Evolutionary conservation across 2,113 vertebrate genomes (phyloP), one percentile per base, ranked within the genome.

Genomic region (Leucopsar rothschildi): DNA sequence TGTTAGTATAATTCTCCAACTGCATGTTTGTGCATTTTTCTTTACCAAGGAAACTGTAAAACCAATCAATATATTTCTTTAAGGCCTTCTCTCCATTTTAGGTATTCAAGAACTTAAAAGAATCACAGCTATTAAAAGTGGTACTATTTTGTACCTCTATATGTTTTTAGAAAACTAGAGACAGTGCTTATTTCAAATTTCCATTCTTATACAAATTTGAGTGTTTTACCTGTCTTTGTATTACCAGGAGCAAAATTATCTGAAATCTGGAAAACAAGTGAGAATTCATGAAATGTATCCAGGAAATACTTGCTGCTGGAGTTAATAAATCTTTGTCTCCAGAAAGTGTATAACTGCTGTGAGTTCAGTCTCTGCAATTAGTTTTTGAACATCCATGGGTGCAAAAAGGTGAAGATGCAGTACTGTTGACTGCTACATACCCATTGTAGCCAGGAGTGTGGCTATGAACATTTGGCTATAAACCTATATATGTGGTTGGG

Each of bases 381-480:
- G 15, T 35, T 89, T 82, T 77, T 75, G 25, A 50, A 56, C 50
- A 68, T 56, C 24, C 24, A 9, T 14, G 35, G 57, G 33, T 61
- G 21, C 60, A 45, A 19, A 44, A 77, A 45, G 7, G 20, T 5
- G 5, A 53, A 70, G 42, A 15, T 17, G 15, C 13, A 35, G 10
- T 31, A 18, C 50, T 86, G 5, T 35, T 21, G 31, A 5, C 44
- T 37, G n/a, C 27, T 64, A 2, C 0, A 0, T 31, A 18, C 25
- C 21, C 39, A 14, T 40, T 39, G 33, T 8, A 28, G 11, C 12
- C 23, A 28, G 19, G 16, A 88, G 35, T 0, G 2, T 56, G 47
- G 50, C n/a, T 53, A 11, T 53, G 40, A 49, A 28, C 1, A 1
- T 28, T 29, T 25, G 29, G 4, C 27, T 52, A 15, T 55, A 64